phyloP scores from a whole-genome alignment of 2,797 vertebrate genomes.

The Gymnoscopelus microlampas region DNA sequence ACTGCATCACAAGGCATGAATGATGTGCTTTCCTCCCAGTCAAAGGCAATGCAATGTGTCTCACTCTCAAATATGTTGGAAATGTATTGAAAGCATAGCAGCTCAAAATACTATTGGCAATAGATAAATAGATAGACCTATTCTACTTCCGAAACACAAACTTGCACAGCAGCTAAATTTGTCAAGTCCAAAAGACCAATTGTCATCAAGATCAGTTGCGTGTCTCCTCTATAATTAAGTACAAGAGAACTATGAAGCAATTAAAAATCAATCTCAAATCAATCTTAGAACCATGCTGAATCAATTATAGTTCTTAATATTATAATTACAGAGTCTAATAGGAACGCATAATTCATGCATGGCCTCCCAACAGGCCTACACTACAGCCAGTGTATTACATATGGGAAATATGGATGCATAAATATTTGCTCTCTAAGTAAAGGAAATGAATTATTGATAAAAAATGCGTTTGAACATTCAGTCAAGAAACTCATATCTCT shows the following conservation, averaged over 20 bases:
- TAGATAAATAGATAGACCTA: not conserved
- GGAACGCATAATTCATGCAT: conserved; percentile 1
- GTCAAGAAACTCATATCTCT: conserved; percentile 38
- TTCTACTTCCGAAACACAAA: too few species aligned
- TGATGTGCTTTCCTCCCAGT: not conserved
- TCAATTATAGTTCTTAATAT: not conserved
- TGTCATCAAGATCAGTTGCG: too few species aligned
- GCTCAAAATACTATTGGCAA: not conserved
- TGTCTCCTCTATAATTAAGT: not conserved
- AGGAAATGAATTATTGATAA: conserved; percentile 36
- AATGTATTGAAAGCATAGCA: not conserved
- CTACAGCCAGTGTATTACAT: not conserved
- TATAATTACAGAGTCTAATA: not conserved
- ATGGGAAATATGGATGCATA: conserved; percentile 31
- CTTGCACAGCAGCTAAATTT: too few species aligned
- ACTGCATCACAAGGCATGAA: not conserved
- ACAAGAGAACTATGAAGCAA: not conserved
- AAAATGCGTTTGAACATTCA: conserved; percentile 34
- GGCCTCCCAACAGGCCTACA: not conserved
- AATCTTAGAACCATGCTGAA: not conserved
- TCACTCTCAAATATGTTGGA: too few species aligned
- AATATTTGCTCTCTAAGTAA: conserved; percentile 31
- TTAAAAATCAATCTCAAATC: not conserved
- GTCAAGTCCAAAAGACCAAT: too few species aligned
- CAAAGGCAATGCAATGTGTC: not conserved